Percentiles rank a stretch among this genome's conserved stretches.
Conservation (phyloP, 2,888 invertebrate species). For the Drosophila atripex region DNA sequence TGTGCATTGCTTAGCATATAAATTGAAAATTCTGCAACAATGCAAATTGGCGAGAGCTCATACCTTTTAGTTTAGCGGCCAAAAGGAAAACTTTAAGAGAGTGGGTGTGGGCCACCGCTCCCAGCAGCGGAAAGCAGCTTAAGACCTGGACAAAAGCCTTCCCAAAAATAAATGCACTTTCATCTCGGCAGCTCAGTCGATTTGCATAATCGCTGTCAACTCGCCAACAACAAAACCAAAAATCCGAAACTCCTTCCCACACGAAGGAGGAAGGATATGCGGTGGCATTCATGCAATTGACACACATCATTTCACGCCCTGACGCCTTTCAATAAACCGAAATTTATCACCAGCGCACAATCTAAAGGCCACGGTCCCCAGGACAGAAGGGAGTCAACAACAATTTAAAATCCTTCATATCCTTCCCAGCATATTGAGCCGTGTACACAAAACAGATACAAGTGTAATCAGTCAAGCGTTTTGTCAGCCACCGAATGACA, state of each 20-base stretch:
- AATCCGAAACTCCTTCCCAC: constrained; percentile 1
- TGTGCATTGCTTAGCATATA: constrained; percentile 58
- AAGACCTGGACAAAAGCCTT: constrained; percentile 39
- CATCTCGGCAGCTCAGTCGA: constrained; percentile 40
- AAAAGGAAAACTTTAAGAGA: constrained; percentile 30
- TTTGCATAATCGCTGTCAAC: constrained; percentile 81
- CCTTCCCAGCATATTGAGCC: constrained; percentile 61
- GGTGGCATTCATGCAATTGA: constrained; percentile 82
- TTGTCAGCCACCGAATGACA: constrained; percentile 73
- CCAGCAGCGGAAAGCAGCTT: constrained; percentile 20
- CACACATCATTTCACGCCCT: constrained; percentile 85
- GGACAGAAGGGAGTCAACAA: constrained; percentile 58
- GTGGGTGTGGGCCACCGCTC: neutral
- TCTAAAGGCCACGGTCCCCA: constrained; percentile 42
- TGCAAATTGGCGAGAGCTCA: constrained; percentile 52
- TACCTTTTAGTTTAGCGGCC: constrained; percentile 13
- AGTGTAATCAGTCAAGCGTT: constrained; percentile 81
- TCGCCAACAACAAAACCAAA: constrained; percentile 32
- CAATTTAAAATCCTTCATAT: constrained; percentile 74
- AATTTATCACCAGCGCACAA: constrained; percentile 80
- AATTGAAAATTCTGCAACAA: constrained; percentile 61
- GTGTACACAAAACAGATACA: constrained; percentile 69
- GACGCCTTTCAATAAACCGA: constrained; percentile 84
- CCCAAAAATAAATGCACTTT: constrained; percentile 68
- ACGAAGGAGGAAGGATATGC: constrained; percentile 17